phyloP scores from a whole-genome alignment of 2,797 vertebrate genomes.

The Tamandua tetradactyla region DNA sequence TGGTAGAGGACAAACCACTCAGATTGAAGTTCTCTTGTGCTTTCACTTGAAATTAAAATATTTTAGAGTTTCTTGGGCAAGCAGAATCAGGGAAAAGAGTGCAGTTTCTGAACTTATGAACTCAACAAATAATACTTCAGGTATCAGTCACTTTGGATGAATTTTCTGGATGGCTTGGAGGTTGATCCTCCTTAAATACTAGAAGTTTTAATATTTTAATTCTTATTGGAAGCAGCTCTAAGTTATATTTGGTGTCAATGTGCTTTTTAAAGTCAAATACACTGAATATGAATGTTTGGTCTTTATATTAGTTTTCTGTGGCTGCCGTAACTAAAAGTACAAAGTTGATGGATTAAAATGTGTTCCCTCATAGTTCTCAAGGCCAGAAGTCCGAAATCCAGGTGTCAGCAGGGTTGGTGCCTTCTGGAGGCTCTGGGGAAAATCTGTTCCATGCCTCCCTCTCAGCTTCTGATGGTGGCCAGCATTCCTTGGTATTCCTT shows the following conservation, averaged over 20 bases:
- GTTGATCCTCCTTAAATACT: background rate
- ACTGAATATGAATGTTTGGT: background rate
- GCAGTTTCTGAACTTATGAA: background rate
- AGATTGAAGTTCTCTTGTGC: background rate
- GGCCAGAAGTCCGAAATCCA: background rate
- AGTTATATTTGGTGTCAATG: background rate
- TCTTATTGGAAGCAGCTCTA: background rate
- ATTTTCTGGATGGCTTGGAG: background rate
- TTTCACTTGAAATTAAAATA: background rate
- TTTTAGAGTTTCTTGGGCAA: conserved; percentile 1
- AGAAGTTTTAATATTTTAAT: conserved; percentile 41
- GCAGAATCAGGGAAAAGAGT: background rate
- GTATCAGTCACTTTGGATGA: background rate
- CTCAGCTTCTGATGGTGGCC: background rate
- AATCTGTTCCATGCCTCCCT: background rate
- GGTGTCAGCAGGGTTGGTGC: background rate
- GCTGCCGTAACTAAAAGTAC: background rate
- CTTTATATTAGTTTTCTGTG: background rate
- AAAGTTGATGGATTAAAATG: background rate
- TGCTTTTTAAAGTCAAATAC: background rate
- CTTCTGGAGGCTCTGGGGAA: background rate
- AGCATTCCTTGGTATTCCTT: background rate
- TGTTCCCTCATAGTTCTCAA: background rate
- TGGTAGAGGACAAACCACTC: background rate
- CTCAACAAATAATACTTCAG: background rate